Base-by-base conservation (phyloP, 2,888 invertebrate species). In the Blomia tropicalis region DNA sequence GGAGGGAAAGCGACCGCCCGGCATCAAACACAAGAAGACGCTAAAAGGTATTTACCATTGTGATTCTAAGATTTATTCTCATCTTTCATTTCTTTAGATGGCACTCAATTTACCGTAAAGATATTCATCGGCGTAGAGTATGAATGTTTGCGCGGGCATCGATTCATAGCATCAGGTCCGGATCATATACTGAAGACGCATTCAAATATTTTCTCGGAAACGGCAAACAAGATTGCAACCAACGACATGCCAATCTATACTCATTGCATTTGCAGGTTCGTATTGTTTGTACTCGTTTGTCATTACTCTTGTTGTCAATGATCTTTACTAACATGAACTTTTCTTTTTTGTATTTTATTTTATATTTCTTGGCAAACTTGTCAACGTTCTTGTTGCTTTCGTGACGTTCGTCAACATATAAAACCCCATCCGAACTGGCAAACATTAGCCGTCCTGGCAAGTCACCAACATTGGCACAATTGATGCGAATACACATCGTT, bases 141-240 rank as follows among this genome's bases (percentile, higher is more conserved):
- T 74, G 96, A 98, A 75, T 98, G 96, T 74, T 85, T 87, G 0
- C 75, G 88, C n/a, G 96, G 96, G n/a, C 95, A 98, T 74, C 80
- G 91, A 62, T 90, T 90, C 73, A 90, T 93, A 83, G 83, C 88
- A 75, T 84, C 87, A 32, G 82, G 83, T 0, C 87, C 90, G 4
- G 88, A 89, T 71, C 83, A 83, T 69, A 82, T 89, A 63, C 77
- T 88, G 63, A 83, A 82, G 71, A 84, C 85, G 1, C 81, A 83
- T 22, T 71, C 73, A n/a, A 81, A 83, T 23, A 81, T 83, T 66
- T 82, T 83, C 17, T 84, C 85, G 70, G 87, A 86, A 69, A 84
- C 82, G 69, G 91, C 89, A 4, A 84, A 83, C 69, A 83, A 84
- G 71, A 81, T 93, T n/a, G 84, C 90, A 0, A 82, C 81, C 62